Percentiles rank a stretch among this genome's conserved stretches.
Conservation (phyloP, 2,888 invertebrate species). For the Caenorhabditis zanzibari region DNA sequence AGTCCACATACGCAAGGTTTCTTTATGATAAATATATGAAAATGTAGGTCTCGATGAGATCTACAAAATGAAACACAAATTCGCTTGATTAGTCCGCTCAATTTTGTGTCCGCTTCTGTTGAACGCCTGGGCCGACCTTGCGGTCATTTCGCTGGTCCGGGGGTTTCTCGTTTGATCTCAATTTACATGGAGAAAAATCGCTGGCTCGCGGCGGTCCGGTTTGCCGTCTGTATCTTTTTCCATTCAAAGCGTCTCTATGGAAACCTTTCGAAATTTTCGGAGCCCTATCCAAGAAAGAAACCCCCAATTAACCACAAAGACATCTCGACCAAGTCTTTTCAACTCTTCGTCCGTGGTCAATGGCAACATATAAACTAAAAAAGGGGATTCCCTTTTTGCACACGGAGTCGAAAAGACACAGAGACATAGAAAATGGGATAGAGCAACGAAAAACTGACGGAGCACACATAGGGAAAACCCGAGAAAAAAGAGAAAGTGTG, state of each 20-base stretch:
- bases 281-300: not conserved
- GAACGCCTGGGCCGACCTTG: no score
- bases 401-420: constrained; percentile 3
- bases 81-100: no score
- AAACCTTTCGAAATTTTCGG: not conserved
- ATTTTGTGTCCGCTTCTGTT: no score
- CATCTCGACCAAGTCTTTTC: not conserved
- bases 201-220: no score
- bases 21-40: no score
- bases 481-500: constrained; percentile 23
- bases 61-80: no score
- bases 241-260: not conserved
- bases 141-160: no score
- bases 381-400: not conserved
- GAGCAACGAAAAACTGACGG: not conserved
- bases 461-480: constrained; percentile 2
- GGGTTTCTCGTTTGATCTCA: no score
- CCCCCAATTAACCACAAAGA: not conserved
- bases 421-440: not conserved
- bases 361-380: constrained; percentile 25
- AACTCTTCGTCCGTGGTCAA: not conserved
- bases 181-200: no score
- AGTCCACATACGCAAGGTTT: no score
- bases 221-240: no score
- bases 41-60: no score